Percentiles rank a stretch among this genome's conserved stretches.
phyloP scores from a whole-genome alignment of 2,113 vertebrate species.

The Odontesthes bonariensis region DNA sequence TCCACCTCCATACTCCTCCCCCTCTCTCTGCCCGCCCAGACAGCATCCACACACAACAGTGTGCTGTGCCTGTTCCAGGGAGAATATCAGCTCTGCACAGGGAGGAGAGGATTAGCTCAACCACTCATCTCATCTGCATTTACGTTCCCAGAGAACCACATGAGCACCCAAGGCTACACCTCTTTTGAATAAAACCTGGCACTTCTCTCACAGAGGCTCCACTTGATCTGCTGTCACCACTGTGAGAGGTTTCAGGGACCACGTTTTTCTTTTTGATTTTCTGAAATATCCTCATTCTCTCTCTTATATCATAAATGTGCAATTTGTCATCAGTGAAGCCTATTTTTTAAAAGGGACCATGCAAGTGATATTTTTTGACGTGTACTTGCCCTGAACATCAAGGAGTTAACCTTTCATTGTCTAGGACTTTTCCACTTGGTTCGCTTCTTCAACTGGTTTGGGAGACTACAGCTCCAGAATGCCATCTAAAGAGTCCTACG shows the following conservation, averaged over 20 bases:
- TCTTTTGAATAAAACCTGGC: conserved; percentile 69
- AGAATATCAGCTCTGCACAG: conserved; percentile 85
- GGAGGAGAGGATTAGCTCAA: conserved; percentile 85
- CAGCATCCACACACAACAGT: conserved; percentile 83
- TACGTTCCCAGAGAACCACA: conserved; percentile 74
- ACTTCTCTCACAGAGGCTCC: conserved; percentile 45
- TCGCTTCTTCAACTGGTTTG: conserved; percentile 33
- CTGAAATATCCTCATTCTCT: conserved; percentile 28
- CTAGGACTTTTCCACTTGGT: conserved; percentile 18
- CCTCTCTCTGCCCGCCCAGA: conserved; percentile 77
- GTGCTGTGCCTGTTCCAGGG: conserved; percentile 85
- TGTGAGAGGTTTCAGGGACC: conserved; percentile 60
- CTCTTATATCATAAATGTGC: conserved; percentile 7
- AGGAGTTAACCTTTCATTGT: conserved; percentile 44
- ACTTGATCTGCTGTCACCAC: conserved; percentile 57
- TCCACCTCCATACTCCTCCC: conserved; percentile 78
- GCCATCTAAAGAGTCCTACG: conserved; percentile 92
- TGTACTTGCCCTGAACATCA: conserved; percentile 58
- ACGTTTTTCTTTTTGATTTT: conserved; percentile 21
- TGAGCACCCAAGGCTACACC: conserved; percentile 65
- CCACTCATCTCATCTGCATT: conserved; percentile 83
- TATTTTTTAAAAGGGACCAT: conserved; percentile 55
- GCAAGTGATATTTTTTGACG: conserved; percentile 54
- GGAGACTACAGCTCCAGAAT: conserved; percentile 76
- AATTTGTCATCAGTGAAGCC: conserved; percentile 24